A percentile compares a stretch with the other conserved stretches of the same genome.
Evolutionary conservation across 2,888 invertebrate genomes (phyloP).

Genomic region (Drosophila algonquin): DNA sequence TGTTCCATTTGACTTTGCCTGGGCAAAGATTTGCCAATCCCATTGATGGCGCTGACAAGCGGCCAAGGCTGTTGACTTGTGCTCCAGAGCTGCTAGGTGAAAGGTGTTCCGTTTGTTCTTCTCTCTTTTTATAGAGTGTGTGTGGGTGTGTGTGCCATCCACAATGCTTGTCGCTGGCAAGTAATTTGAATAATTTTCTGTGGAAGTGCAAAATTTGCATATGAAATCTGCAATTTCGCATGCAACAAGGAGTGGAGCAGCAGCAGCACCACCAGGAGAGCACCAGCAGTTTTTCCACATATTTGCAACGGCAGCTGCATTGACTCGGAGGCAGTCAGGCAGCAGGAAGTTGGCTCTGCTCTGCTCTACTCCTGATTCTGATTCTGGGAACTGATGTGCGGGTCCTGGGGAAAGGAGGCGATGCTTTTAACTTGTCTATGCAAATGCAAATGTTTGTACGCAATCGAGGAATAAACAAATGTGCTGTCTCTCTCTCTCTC

Average conservation of each 20-base stretch:
- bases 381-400: constrained; percentile 30
- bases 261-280: constrained; percentile 4
- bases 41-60: constrained; percentile 52
- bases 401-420: constrained; percentile 8
- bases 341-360: constrained; percentile 44
- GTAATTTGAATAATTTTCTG: constrained; percentile 74
- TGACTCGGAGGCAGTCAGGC: constrained; percentile 40
- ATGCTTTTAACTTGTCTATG: constrained; percentile 72
- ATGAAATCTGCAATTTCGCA: constrained; percentile 69
- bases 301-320: constrained; percentile 48
- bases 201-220: constrained; percentile 75
- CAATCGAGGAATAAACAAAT: constrained; percentile 73
- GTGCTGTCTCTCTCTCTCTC: constrained; percentile 27
- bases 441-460: constrained; percentile 73
- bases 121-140: neutral
- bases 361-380: constrained; percentile 42
- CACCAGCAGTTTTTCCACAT: constrained; percentile 43
- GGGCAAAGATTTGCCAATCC: constrained; percentile 29
- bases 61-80: constrained; percentile 48
- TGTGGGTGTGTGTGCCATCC: neutral
- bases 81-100: constrained; percentile 20
- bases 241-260: constrained; percentile 13
- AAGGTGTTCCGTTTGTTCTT: constrained; percentile 38
- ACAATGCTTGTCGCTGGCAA: constrained; percentile 50
- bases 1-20: neutral